Percentiles rank a stretch among this genome's conserved stretches.
Evolutionary conservation across 2,797 vertebrate genomes (phyloP).

Genomic region (Lagocephalus sceleratus): DNA sequence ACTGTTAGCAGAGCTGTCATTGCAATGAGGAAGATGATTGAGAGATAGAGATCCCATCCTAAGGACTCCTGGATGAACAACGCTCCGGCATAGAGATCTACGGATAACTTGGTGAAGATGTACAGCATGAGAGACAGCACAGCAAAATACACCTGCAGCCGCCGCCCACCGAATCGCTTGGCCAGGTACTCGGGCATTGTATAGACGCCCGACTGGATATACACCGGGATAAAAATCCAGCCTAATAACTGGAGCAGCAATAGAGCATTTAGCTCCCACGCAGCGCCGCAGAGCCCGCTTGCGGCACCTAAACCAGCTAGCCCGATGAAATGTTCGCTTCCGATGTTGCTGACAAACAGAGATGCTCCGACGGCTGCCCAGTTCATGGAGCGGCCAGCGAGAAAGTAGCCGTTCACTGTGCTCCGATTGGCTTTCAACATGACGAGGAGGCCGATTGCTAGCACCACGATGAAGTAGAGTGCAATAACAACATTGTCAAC

Average conservation of each 20-base stretch:
- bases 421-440: conserved; percentile 90
- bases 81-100: conserved; percentile 93
- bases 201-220: conserved; percentile 89
- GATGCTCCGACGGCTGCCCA: conserved; percentile 91
- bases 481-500: conserved; percentile 88
- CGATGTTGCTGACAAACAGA: conserved; percentile 97
- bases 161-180: conserved; percentile 88
- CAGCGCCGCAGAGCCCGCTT: conserved; percentile 89
- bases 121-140: conserved; percentile 88
- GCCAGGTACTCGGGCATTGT: conserved; percentile 97
- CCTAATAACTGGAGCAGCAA: conserved; percentile 91
- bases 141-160: conserved; percentile 92
- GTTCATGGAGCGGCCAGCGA: conserved; percentile 92
- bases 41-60: conserved; percentile 94
- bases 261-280: conserved; percentile 93
- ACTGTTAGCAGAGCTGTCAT: conserved; percentile 92
- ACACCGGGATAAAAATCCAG: conserved; percentile 95
- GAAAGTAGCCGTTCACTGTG: conserved; percentile 93
- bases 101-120: conserved; percentile 95
- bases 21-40: conserved; percentile 87
- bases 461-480: conserved; percentile 89
- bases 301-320: conserved; percentile 91
- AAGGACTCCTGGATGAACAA: conserved; percentile 94
- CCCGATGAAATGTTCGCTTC: conserved; percentile 97
- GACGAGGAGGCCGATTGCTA: conserved; percentile 87